Evolutionary conservation across 2,113 vertebrate genomes (phyloP).

Genomic region (Leucopsar rothschildi): DNA sequence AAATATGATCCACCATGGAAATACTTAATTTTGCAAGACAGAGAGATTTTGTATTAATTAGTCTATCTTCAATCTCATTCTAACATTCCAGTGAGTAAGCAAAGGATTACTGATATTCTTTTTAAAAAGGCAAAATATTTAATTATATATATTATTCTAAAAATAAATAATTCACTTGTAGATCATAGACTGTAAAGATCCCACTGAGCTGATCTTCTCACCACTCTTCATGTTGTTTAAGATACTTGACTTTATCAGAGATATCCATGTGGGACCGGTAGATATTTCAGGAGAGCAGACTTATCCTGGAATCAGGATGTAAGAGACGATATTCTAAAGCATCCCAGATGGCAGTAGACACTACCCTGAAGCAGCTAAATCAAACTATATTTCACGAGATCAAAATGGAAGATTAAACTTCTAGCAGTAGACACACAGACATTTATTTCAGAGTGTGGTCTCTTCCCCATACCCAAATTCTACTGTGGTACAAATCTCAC

Average conservation of each 20-base stretch:
- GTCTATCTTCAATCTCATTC: background rate
- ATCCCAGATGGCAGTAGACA: background rate
- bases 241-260: background rate
- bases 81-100: background rate
- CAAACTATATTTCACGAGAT: background rate
- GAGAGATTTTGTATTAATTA: background rate
- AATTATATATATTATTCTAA: background rate
- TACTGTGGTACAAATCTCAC: rapidly evolving
- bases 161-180: background rate
- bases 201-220: background rate
- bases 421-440: background rate
- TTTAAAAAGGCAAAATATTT: background rate
- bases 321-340: background rate
- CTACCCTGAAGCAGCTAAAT: background rate
- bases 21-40: background rate
- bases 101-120: background rate
- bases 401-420: background rate
- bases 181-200: background rate
- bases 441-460: background rate
- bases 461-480: background rate
- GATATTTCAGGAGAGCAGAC: background rate
- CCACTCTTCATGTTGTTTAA: background rate
- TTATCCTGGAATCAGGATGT: background rate
- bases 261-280: rapidly evolving
- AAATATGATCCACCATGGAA: background rate